These are phyloP conservation scores for Drosophila histrio DNA, from an alignment of 2,888 invertebrate species.

Conservation along the genomic window DNA sequence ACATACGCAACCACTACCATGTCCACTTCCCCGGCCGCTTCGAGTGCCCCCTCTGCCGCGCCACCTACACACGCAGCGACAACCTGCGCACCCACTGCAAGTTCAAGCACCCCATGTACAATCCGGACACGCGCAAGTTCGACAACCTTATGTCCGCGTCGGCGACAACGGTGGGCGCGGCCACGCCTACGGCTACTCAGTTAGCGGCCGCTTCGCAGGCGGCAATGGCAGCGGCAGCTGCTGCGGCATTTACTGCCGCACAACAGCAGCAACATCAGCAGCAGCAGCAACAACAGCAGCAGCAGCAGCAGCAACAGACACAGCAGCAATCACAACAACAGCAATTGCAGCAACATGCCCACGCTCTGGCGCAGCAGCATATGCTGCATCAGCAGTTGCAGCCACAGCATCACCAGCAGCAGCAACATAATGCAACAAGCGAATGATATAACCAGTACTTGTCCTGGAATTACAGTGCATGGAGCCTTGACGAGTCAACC, in stretches of 20 bases:
- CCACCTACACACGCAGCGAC: constrained; percentile 96
- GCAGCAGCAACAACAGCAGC: constrained; percentile 72
- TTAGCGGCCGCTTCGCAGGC: constrained; percentile 85
- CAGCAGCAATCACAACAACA: constrained; percentile 67
- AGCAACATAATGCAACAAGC: constrained; percentile 82
- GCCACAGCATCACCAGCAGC: constrained; percentile 81
- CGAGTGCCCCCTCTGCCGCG: constrained; percentile 95
- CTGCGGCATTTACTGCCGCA: constrained; percentile 81
- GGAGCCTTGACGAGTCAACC: constrained; percentile 78
- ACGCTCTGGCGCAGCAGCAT: constrained; percentile 69
- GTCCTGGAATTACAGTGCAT: constrained; percentile 83
- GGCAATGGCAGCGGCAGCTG: constrained; percentile 84
- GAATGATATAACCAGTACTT: constrained; percentile 84
- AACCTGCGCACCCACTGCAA: constrained; percentile 96
- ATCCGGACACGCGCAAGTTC: constrained; percentile 94
- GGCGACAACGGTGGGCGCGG: constrained; percentile 83
- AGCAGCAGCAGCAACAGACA: constrained; percentile 69
- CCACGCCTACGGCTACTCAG: constrained; percentile 86
- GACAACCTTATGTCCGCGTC: constrained; percentile 88
- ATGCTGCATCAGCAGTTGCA: constrained; percentile 72
- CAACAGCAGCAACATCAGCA: constrained; percentile 81
- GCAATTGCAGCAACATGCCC: constrained; percentile 75
- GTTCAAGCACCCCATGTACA: constrained; percentile 95
- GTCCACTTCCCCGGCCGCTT: constrained; percentile 96
- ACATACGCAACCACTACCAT: constrained; percentile 97